These are phyloP conservation scores for Andricus curvator DNA, from an alignment of 2,888 invertebrate genomes.

Conservation along the genomic window DNA sequence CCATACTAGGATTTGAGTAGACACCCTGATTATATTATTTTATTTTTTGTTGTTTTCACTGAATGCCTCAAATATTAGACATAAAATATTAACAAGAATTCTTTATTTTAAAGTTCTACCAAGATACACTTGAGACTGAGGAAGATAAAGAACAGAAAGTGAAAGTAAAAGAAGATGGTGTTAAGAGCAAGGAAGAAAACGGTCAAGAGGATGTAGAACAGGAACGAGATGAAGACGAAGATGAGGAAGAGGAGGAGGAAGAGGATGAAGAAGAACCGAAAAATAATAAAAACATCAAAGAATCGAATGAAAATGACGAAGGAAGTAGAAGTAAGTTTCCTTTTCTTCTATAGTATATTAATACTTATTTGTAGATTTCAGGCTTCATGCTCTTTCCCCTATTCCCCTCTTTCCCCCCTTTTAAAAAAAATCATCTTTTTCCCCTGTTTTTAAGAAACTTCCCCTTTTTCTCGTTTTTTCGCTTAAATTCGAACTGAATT, in stretches of 20 bases:
- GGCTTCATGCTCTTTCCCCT: no score
- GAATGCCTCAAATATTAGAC: background rate
- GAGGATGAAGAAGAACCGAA: conserved; percentile 59
- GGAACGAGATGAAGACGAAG: conserved; percentile 70
- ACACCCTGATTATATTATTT: background rate
- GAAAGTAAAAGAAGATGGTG: conserved; percentile 56
- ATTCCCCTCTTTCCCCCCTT: no score
- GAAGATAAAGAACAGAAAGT: conserved; percentile 79
- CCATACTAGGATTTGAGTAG: no score
- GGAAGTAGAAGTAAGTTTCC: conserved; percentile 65
- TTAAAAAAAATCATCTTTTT: no score
- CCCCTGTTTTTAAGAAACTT: no score
- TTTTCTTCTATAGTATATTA: background rate
- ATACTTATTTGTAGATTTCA: no score
- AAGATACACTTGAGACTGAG: conserved; percentile 91
- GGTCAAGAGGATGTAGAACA: conserved; percentile 68
- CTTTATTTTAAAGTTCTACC: conserved; percentile 85
- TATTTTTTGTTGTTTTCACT: background rate
- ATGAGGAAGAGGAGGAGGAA: conserved; percentile 69
- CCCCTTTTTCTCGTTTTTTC: no score
- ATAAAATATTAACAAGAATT: conserved; percentile 8
- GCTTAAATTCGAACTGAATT: no score
- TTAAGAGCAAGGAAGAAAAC: conserved; percentile 61
- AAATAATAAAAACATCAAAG: conserved; percentile 10
- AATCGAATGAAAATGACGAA: conserved; percentile 41